Percentiles rank a stretch among this genome's conserved stretches.
Evolutionary conservation across 1,140 invertebrate species (phyloP).

Genomic region (Sesamia nonagrioides): DNA sequence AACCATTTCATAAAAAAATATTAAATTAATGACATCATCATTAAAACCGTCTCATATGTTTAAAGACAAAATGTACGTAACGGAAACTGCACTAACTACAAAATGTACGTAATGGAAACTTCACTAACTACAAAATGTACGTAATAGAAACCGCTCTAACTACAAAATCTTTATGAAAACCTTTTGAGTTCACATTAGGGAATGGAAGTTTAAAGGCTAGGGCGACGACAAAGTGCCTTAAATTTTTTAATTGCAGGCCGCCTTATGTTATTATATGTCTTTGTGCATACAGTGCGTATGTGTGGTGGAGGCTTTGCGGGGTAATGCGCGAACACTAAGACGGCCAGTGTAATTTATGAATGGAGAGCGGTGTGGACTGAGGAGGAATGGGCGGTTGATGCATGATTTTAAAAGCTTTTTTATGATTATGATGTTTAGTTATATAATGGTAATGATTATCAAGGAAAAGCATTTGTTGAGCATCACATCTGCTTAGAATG

Average conservation of each 20-base stretch:
- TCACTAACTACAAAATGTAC: constrained; percentile 39
- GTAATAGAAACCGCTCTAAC: constrained; percentile 35
- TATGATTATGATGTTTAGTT: too few species aligned
- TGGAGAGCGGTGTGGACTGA: constrained; percentile 50
- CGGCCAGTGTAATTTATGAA: constrained; percentile 52
- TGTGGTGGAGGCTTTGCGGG: constrained; percentile 73
- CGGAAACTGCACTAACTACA: constrained; percentile 37
- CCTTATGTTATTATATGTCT: constrained; percentile 85
- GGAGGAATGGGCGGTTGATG: background rate
- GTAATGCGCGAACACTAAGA: constrained; percentile 62
- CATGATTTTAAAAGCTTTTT: background rate
- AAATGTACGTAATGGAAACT: constrained; percentile 32
- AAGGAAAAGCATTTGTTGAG: too few species aligned
- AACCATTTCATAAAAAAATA: constrained; percentile 43
- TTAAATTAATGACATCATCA: constrained; percentile 51
- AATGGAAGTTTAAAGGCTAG: constrained; percentile 59
- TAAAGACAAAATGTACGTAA: constrained; percentile 45
- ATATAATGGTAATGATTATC: too few species aligned
- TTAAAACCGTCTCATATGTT: constrained; percentile 51
- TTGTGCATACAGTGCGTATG: constrained; percentile 82
- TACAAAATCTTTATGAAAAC: constrained; percentile 42
- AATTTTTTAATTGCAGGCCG: constrained; percentile 85
- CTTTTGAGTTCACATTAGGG: constrained; percentile 30
- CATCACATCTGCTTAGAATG: too few species aligned
- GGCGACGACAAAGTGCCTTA: constrained; percentile 82